Conservation (phyloP, 2,113 vertebrate genomes). For the Monopterus albus region DNA sequence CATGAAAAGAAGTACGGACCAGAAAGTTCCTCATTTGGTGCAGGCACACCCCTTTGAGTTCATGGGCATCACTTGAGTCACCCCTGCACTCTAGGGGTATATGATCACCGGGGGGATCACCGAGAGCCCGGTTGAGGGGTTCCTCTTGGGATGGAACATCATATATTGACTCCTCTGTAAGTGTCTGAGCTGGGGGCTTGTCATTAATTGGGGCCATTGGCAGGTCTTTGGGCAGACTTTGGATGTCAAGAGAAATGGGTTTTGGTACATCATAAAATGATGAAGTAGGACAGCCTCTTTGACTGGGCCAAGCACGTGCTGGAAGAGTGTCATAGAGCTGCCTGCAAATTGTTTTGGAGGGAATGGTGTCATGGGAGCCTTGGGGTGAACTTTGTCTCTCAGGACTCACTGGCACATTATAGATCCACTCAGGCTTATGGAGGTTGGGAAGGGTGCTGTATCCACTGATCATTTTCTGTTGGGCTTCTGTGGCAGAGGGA, state of each 20-base stretch:
- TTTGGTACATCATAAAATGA: conserved; percentile 79
- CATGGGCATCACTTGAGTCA: conserved; percentile 72
- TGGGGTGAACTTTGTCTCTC: conserved; percentile 61
- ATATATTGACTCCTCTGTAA: conserved; percentile 53
- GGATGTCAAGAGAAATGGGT: conserved; percentile 28
- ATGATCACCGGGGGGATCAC: conserved; percentile 52
- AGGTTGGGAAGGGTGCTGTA: conserved; percentile 83
- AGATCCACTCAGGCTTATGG: conserved; percentile 88
- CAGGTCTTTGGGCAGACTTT: conserved; percentile 21
- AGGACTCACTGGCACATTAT: conserved; percentile 83
- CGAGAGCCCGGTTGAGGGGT: background rate
- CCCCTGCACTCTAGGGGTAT: conserved; percentile 71
- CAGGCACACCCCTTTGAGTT: conserved; percentile 76
- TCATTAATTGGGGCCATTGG: conserved; percentile 52
- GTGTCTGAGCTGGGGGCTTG: conserved; percentile 57
- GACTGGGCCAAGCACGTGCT: conserved; percentile 6
- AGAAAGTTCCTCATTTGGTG: conserved; percentile 46
- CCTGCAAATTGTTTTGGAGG: conserved; percentile 36
- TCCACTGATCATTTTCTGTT: conserved; percentile 44
- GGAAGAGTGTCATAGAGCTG: conserved; percentile 65
- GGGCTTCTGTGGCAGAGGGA: conserved; percentile 47
- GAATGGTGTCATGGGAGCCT: conserved; percentile 40
- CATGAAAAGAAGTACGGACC: conserved; percentile 25
- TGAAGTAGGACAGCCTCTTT: background rate
- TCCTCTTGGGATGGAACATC: conserved; percentile 57